These are phyloP conservation scores for Eulemur macaco DNA, from an alignment of 2,113 vertebrate genomes.

Conservation along the genomic window DNA sequence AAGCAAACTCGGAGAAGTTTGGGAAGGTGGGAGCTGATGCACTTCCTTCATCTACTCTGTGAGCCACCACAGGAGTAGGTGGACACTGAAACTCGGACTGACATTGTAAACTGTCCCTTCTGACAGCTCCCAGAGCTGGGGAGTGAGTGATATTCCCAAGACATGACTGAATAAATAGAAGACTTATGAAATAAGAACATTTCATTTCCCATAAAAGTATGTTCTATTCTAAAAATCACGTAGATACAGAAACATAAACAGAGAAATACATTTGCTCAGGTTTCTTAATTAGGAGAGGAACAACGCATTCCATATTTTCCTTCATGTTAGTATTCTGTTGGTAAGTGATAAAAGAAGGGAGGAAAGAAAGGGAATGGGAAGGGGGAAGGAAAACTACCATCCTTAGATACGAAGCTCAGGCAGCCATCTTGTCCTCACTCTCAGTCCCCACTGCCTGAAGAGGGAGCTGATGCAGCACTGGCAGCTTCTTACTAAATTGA, in stretches of 20 bases:
- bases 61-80: background rate
- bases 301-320: background rate
- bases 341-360: background rate
- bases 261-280: background rate
- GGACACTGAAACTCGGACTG: background rate
- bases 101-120: background rate
- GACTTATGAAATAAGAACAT: background rate
- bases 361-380: background rate
- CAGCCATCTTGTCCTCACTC: background rate
- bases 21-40: too few species aligned
- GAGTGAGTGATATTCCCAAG: background rate
- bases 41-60: background rate
- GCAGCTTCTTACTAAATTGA: background rate
- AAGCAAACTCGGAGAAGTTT: background rate
- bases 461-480: background rate
- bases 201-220: background rate
- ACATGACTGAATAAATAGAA: background rate
- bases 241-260: background rate
- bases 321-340: background rate
- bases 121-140: background rate
- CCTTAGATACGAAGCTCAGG: background rate
- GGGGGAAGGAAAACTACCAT: background rate
- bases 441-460: background rate
- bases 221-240: background rate
- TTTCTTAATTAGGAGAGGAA: conserved; percentile 15